Percentiles rank a stretch among this genome's conserved stretches.
These are phyloP conservation scores for Anneissia japonica DNA, from an alignment of 35 echinoderm and acorn worm species.

Conservation along the genomic window DNA sequence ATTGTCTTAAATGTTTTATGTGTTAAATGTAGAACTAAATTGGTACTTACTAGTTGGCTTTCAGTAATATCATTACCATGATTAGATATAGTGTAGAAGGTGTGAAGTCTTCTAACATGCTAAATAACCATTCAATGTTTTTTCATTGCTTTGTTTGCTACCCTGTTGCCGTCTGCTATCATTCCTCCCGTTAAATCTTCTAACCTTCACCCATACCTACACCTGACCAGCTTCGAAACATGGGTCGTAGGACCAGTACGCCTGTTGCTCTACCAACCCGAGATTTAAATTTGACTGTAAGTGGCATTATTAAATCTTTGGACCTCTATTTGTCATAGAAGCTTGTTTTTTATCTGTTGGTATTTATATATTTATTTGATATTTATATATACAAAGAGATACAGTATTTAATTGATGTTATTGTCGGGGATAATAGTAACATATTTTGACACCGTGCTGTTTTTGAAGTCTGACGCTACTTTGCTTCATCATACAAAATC, in stretches of 20 bases:
- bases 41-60: not conserved
- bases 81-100: not conserved
- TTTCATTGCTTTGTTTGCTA: not conserved
- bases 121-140: not conserved
- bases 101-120: not conserved
- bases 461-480: no score
- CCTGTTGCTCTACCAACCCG: not conserved
- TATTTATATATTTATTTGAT: no score
- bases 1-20: no score
- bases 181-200: not conserved
- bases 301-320: not conserved
- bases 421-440: no score
- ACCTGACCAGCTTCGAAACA: not conserved
- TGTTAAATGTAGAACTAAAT: not conserved
- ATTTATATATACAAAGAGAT: no score
- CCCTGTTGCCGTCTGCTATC: not conserved
- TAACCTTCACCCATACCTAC: not conserved
- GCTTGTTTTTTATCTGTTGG: no score
- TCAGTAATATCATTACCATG: no score
- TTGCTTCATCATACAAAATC: no score
- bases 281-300: not conserved
- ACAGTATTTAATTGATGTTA: no score
- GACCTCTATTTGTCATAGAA: no score
- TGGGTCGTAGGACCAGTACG: not conserved
- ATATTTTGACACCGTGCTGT: no score